phyloP scores from a whole-genome alignment of 2,888 invertebrate genomes.

The Pseudolycoriella hygida region DNA sequence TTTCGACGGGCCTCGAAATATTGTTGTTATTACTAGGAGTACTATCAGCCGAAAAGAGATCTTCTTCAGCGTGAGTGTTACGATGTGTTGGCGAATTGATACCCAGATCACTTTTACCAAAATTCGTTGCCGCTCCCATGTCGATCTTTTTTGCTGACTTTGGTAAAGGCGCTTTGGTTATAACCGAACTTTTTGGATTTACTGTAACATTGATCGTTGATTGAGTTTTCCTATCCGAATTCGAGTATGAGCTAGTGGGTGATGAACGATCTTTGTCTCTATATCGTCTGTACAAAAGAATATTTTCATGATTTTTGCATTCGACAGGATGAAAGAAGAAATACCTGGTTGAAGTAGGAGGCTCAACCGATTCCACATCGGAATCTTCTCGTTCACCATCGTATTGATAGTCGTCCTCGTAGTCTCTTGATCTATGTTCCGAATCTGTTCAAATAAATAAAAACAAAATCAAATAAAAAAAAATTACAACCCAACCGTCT shows the following conservation, averaged over 20 bases:
- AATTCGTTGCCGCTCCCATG: conserved; percentile 48
- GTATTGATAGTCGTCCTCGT: conserved; percentile 36
- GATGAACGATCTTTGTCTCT: conserved; percentile 28
- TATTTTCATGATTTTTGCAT: neutral
- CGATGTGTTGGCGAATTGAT: conserved; percentile 29
- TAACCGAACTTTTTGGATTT: conserved; percentile 9
- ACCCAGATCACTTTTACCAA: conserved; percentile 32
- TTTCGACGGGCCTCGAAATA: conserved; percentile 33
- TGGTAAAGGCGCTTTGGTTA: conserved; percentile 8
- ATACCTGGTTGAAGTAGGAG: conserved; percentile 19
- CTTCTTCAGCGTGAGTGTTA: conserved; percentile 22
- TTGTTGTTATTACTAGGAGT: conserved; percentile 14
- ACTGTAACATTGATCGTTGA: conserved; percentile 3
- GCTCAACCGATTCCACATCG: conserved; percentile 40
- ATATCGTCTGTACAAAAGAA: conserved; percentile 19
- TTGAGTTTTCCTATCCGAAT: conserved; percentile 15
- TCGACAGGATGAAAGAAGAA: neutral
- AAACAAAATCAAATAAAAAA: neutral
- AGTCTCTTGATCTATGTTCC: conserved; percentile 20
- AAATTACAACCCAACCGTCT: too few relatives aligned
- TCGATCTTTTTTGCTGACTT: conserved; percentile 37
- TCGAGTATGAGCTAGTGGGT: conserved; percentile 19
- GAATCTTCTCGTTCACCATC: conserved; percentile 51
- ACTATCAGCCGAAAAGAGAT: conserved; percentile 18
- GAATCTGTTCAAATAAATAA: conserved; percentile 17